phyloP scores from a whole-genome alignment of 2,797 vertebrate species.

The Geotrypetes seraphini region DNA sequence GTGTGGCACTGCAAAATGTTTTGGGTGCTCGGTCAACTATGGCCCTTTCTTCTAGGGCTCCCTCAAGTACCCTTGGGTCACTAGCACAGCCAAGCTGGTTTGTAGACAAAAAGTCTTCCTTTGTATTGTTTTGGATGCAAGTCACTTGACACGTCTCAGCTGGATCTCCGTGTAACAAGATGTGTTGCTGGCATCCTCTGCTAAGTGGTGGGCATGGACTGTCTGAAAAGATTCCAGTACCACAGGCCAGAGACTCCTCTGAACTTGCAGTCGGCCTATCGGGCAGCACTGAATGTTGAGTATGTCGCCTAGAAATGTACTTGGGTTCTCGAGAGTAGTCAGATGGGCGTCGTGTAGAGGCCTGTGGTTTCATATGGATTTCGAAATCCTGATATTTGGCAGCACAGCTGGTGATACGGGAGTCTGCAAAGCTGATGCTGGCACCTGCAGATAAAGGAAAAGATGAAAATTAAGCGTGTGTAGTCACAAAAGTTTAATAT shows the following conservation, averaged over 20 bases:
- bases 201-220: conserved; percentile 39
- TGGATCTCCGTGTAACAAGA: conserved; percentile 50
- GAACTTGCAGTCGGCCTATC: conserved; percentile 40
- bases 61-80: conserved; percentile 19
- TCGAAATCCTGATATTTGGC: conserved; percentile 56
- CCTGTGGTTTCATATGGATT: conserved; percentile 65
- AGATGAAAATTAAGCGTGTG: too few species aligned
- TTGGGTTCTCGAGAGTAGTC: conserved; percentile 62
- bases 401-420: conserved; percentile 58
- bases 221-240: conserved; percentile 50
- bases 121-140: conserved; percentile 30
- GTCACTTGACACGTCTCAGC: conserved; percentile 41
- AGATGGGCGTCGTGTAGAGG: conserved; percentile 51
- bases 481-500: too few species aligned
- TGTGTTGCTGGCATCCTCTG: conserved; percentile 35
- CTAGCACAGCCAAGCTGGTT: conserved; percentile 22
- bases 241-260: conserved; percentile 50
- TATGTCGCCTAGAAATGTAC: conserved; percentile 45
- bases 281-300: conserved; percentile 35
- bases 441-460: conserved; percentile 45
- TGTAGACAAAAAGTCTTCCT: conserved; percentile 21
- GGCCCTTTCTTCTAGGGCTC: conserved; percentile 25
- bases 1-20: conserved; percentile 19
- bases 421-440: conserved; percentile 50
- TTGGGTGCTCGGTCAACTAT: conserved; percentile 25